Base-by-base conservation (phyloP, 2,797 vertebrate species). In the Tachyglossus aculeatus region DNA sequence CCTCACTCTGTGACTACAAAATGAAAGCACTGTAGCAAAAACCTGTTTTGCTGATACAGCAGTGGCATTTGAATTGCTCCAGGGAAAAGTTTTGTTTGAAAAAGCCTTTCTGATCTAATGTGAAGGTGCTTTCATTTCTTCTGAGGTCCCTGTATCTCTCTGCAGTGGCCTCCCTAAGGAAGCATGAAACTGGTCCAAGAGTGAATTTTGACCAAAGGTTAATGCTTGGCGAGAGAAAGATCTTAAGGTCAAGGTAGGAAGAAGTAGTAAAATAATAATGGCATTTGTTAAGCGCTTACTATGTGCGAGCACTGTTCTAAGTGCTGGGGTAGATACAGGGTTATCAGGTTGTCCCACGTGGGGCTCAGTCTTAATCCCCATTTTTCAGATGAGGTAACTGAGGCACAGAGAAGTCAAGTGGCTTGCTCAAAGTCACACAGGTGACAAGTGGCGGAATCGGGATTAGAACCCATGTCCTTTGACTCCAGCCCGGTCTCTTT, bases 231-330 rank as follows among this genome's bases (percentile, higher is more conserved):
- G 29, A 22, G 14, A 50, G 22, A 40, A 55, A 25, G 47, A 21
- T 37, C n/a, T 53, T 62, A 58, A 24, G 15, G 37, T 48, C 50
- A 44, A 24, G n/a, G 2, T 29, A 51, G 38, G 52, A 57, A n/a
- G n/a, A n/a, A n/a, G n/a, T n/a, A n/a, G n/a, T n/a, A n/a, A n/a
- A n/a, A n/a, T n/a, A n/a, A n/a, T n/a, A n/a, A n/a, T n/a, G n/a
- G n/a, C n/a, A n/a, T n/a, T n/a, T n/a, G n/a, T n/a, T n/a, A n/a
- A n/a, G n/a, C n/a, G n/a, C n/a, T n/a, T n/a, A n/a, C n/a, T n/a
- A n/a, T n/a, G n/a, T n/a, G n/a, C n/a, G n/a, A n/a, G n/a, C n/a
- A n/a, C n/a, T n/a, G n/a, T n/a, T n/a, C n/a, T n/a, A n/a, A n/a
- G n/a, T n/a, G n/a, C n/a, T n/a, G n/a, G n/a, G n/a, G n/a, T n/a